A percentile compares a stretch with the other conserved stretches of the same genome.
These are phyloP conservation scores for Lasioglossum morio DNA, from an alignment of 2,888 invertebrate genomes.

Conservation along the genomic window DNA sequence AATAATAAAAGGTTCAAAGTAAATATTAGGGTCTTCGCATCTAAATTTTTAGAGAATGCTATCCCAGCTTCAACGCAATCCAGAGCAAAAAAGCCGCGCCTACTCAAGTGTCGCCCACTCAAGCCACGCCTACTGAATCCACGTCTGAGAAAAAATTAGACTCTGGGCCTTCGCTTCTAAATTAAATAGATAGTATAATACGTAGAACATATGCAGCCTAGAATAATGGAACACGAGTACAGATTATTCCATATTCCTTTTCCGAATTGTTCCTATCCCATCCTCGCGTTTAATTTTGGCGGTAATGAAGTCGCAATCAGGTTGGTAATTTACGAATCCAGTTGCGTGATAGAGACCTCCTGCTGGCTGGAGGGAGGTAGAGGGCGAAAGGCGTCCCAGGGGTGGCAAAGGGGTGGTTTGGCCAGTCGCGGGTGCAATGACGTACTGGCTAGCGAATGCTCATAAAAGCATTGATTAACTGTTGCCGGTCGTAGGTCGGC, in stretches of 20 bases:
- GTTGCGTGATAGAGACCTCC: not conserved
- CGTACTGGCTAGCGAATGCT: conserved; percentile 75
- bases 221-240: not conserved
- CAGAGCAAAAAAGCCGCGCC: not conserved
- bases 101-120: not conserved
- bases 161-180: not conserved
- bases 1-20: not conserved
- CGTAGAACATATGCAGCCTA: not conserved
- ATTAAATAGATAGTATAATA: not conserved
- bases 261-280: not conserved
- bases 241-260: too few species aligned
- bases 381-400: conserved; percentile 46
- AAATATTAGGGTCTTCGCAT: too few species aligned
- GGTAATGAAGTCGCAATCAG: not conserved
- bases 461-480: conserved; percentile 83
- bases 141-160: not conserved
- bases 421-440: conserved; percentile 56
- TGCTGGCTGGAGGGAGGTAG: conserved; percentile 33
- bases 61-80: not conserved
- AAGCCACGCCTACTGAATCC: not conserved
- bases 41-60: too few species aligned
- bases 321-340: not conserved
- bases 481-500: conserved; percentile 80
- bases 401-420: conserved; percentile 47
- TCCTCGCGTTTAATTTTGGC: not conserved